Percentiles rank a stretch among this genome's conserved stretches.
Conservation (phyloP, 2,888 invertebrate genomes). For the Scaptomyza flava region DNA sequence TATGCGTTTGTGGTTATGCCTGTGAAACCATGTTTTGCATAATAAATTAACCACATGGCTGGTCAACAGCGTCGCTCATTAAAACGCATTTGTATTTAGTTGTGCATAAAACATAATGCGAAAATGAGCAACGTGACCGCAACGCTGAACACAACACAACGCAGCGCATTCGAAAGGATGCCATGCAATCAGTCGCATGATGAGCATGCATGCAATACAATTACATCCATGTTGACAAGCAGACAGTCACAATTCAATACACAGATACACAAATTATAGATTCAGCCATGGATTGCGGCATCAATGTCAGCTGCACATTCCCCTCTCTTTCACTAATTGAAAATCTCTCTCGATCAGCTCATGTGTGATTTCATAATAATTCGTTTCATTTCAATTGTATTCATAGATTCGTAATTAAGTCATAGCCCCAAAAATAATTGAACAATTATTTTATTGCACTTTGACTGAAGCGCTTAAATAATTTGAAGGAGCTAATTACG, state of each 20-base stretch:
- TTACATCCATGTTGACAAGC: conserved; percentile 47
- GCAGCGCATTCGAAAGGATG: conserved; percentile 16
- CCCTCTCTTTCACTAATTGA: conserved; percentile 22
- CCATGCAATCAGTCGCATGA: conserved; percentile 36
- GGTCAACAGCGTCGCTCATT: conserved; percentile 66
- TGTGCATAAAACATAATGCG: conserved; percentile 77
- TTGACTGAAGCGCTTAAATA: not conserved
- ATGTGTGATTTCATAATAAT: not conserved
- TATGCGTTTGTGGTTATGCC: conserved; percentile 17
- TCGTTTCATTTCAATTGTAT: conserved; percentile 1
- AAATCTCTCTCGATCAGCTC: conserved; percentile 8
- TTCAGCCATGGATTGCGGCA: not conserved
- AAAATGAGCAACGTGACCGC: conserved; percentile 75
- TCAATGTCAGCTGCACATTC: not conserved
- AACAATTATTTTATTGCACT: not conserved
- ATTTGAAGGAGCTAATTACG: not conserved
- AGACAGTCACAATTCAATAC: conserved; percentile 8
- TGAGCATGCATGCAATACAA: conserved; percentile 17
- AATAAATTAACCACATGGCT: conserved; percentile 75
- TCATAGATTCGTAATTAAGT: conserved; percentile 12
- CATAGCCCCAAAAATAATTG: conserved; percentile 10
- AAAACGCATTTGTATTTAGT: conserved; percentile 78
- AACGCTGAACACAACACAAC: conserved; percentile 6
- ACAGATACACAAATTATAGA: conserved; percentile 6
- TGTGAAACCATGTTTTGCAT: conserved; percentile 67